Conservation (phyloP, 1,140 invertebrate species). For the Cecropterus lyciades region DNA sequence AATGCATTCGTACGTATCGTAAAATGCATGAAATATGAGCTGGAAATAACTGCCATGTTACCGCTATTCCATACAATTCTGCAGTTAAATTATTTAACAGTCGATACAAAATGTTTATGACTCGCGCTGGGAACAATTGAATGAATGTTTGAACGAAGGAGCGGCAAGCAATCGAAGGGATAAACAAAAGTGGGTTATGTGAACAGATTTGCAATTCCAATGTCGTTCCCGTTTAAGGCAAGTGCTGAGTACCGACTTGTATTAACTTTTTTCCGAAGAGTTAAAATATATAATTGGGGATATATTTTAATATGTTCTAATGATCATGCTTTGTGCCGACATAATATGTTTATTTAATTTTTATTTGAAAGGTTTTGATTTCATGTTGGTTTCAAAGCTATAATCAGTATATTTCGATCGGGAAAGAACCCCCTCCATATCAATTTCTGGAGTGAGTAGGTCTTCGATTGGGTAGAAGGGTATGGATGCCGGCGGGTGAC, state of each 20-base stretch:
- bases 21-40: conserved; percentile 28
- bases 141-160: conserved; percentile 34
- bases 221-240: not conserved
- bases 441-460: too few species aligned
- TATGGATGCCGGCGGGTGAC: too few species aligned
- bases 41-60: conserved; percentile 13
- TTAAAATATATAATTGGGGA: too few species aligned
- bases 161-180: conserved; percentile 23
- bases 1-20: conserved; percentile 28
- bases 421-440: too few species aligned
- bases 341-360: too few species aligned
- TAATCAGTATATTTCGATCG: too few species aligned
- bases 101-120: conserved; percentile 35
- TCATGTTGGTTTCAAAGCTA: too few species aligned
- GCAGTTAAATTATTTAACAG: conserved; percentile 33
- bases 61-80: conserved; percentile 19
- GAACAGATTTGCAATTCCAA: conserved; percentile 21
- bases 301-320: too few species aligned
- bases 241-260: not conserved
- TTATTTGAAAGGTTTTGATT: too few species aligned
- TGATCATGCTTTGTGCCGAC: too few species aligned
- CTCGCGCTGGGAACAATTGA: conserved; percentile 29
- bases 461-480: too few species aligned
- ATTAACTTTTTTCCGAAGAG: not conserved
- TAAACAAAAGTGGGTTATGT: conserved; percentile 28